Evolutionary conservation across 2,113 vertebrate genomes (phyloP).

Genomic region (Gobius niger): DNA sequence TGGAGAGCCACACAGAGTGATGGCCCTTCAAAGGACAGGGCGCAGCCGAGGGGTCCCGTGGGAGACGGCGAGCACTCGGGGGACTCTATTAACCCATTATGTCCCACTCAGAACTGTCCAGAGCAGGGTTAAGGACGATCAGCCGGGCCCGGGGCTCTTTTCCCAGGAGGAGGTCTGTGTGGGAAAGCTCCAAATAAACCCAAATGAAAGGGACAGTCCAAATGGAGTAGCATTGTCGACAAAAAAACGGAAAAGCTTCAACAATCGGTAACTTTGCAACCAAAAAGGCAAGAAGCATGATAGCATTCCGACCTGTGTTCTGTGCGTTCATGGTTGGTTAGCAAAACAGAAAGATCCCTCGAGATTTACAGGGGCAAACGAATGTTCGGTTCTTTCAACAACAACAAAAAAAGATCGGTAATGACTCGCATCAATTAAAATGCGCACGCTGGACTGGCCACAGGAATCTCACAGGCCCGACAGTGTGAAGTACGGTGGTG

Average conservation of each 20-base stretch:
- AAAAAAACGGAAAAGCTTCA: too few species aligned
- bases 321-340: constrained; percentile 7
- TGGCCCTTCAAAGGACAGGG: constrained; percentile 14
- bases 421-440: background rate
- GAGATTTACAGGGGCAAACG: background rate
- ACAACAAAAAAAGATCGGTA: background rate
- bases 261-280: too few species aligned
- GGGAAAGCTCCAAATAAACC: background rate
- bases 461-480: background rate
- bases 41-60: constrained; percentile 35
- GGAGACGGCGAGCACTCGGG: constrained; percentile 44
- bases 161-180: constrained; percentile 28
- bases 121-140: constrained; percentile 45
- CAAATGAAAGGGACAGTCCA: background rate
- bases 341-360: background rate
- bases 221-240: too few species aligned
- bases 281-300: background rate
- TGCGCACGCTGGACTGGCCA: background rate
- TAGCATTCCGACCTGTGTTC: background rate
- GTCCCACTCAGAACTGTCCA: constrained; percentile 51
- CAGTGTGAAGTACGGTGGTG: background rate
- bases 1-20: constrained; percentile 15
- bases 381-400: background rate
- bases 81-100: constrained; percentile 68
- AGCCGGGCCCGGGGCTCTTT: constrained; percentile 34